A percentile compares a stretch with the other conserved stretches of the same genome.
Evolutionary conservation across 2,888 invertebrate species (phyloP).

Genomic region (Trachelus tabidus): DNA sequence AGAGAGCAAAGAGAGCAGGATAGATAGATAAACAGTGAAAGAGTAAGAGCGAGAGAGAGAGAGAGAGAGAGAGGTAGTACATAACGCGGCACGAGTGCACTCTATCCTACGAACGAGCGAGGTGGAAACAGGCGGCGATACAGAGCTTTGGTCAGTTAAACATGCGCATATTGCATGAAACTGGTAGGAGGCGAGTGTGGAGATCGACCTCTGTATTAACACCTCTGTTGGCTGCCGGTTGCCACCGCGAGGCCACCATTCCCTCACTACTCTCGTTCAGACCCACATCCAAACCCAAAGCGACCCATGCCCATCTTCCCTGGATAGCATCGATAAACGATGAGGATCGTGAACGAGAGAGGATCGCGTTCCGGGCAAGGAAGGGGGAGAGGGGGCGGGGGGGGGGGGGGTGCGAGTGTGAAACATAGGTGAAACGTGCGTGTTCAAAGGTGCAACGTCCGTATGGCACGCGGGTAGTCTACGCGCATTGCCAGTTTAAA

Average conservation of each 20-base stretch:
- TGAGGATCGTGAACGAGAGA: neutral
- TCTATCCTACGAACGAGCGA: slow-evolving; percentile 29
- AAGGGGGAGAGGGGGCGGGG: neutral
- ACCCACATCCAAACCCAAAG: neutral
- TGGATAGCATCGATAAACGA: neutral
- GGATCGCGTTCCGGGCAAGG: neutral
- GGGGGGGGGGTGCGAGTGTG: neutral
- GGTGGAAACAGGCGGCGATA: slow-evolving; percentile 44
- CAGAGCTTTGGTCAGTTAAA: slow-evolving; percentile 64
- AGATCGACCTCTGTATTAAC: slow-evolving; percentile 66
- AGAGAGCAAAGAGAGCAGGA: neutral
- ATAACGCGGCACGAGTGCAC: slow-evolving; percentile 31
- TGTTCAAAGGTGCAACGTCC: neutral
- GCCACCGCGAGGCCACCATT: neutral
- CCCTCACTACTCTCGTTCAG: slow-evolving; percentile 1
- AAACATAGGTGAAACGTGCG: neutral
- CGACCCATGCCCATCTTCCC: neutral
- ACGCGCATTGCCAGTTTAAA: neutral
- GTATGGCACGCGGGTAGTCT: neutral
- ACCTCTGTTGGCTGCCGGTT: slow-evolving; percentile 44
- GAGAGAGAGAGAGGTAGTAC: neutral
- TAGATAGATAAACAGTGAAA: neutral
- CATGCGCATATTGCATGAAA: slow-evolving; percentile 67
- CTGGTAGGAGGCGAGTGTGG: slow-evolving; percentile 58
- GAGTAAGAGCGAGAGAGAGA: neutral